phyloP scores from a whole-genome alignment of 37 sponge, comb jelly and placozoan genomes.

The Halichondria panicea region DNA sequence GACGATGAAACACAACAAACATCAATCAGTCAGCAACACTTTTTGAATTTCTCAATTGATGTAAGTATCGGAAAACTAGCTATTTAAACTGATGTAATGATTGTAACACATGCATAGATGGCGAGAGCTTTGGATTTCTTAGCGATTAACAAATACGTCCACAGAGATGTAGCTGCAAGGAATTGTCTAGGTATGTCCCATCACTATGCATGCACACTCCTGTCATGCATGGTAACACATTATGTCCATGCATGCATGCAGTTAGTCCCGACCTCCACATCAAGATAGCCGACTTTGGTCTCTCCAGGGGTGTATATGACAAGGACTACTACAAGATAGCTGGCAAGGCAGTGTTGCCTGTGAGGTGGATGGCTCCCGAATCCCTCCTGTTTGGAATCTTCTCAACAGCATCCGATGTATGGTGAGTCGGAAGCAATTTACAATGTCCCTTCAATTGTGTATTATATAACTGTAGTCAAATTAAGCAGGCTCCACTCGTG shows the following conservation, averaged over 20 bases:
- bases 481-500: constrained; percentile 95
- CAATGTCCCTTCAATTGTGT: too few relatives aligned
- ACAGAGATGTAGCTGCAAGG: constrained; percentile 60
- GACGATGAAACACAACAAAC: neutral
- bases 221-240: neutral
- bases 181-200: constrained; percentile 52
- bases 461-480: too few relatives aligned
- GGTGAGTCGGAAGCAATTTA: constrained; percentile 36
- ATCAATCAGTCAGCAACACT: neutral
- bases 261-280: constrained; percentile 36
- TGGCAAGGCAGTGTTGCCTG: constrained; percentile 46
- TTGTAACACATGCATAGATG: neutral
- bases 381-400: constrained; percentile 46
- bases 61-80: neutral
- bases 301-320: constrained; percentile 36
- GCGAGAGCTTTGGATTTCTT: constrained; percentile 45
- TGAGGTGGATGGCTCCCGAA: constrained; percentile 68
- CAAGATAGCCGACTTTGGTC: constrained; percentile 67
- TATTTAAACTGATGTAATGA: neutral
- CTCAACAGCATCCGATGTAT: constrained; percentile 54
- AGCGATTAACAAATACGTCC: constrained; percentile 32
- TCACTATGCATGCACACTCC: too few relatives aligned
- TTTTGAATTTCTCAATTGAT: neutral
- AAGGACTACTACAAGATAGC: constrained; percentile 52
- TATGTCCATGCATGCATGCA: neutral